Base-by-base conservation (phyloP, 2,888 invertebrate species). In the Drosophila percnosoma region DNA sequence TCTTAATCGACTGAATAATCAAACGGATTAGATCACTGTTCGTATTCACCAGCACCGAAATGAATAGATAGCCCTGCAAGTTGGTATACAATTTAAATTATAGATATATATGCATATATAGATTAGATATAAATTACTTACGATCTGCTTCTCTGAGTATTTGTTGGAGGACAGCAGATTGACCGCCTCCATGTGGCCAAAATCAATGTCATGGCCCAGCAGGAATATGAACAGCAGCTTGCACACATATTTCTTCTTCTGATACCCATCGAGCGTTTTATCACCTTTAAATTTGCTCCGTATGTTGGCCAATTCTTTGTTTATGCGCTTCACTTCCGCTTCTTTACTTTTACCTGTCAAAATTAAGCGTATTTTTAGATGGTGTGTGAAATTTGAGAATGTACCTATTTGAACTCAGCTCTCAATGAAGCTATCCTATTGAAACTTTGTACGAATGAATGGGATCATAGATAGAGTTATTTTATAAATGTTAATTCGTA, bases 171-270 rank as follows among this genome's bases (percentile, higher is more conserved):
- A 99, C 70, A 99, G 95, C 83, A 99, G 95, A 94, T 99, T 99
- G 87, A 99, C 99, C 61, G 99, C 99, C 94, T 99, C 99, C 99
- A 99, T 99, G 94, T 99, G 99, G 78, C 99, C 99, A 94, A 99
- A 99, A 94, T 99, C 99, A 93, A 99, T 99, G 94, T 99, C 99
- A 94, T 99, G 99, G 81, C 99, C 99, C 90, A 99, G 96, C 82
- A 99, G 95, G 94, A 99, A 99, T 93, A 99, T 99, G 94, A 99
- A 99, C 81, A 99, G 94, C 85, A 99, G 95, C 94, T 99, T 99
- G 94, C 99, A 99, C 73, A 99, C 99, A 95, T 99, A 99, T 94
- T 99, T 99, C 95, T 99, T 99, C 95, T 99, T 99, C 93, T 99
- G 99, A 94, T 99, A 99, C 48, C 99, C 99, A 95, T 99, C 99